Evolutionary conservation across 2,797 vertebrate species (phyloP), one percentile per base, ranked within the genome.

Genomic region (Sebastolobus alascanus): DNA sequence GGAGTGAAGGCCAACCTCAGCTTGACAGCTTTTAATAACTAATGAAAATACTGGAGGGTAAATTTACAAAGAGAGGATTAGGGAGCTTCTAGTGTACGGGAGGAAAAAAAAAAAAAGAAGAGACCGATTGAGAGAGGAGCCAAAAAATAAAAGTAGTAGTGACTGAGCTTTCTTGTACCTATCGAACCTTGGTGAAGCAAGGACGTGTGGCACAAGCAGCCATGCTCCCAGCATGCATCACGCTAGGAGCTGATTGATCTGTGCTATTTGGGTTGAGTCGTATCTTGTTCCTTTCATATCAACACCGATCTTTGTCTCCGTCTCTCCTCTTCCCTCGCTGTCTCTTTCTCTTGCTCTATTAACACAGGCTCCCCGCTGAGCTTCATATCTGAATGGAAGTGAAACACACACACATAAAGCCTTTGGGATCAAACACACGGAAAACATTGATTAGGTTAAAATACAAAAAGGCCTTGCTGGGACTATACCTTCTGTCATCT

Each of bases 1-100:
- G 87, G 92, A 95, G 91, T 89, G 89, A 94, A 89, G 87, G 88
- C 83, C 89, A 70, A 69, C 88, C 78, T 73, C n/a, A 14, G 60
- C 74, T 72, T 90, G 94, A 90, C 91, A 92, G 93, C 90, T 92
- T 93, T 94, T 94, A 94, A 94, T 95, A 92, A 93, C 90, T 90
- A 93, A 93, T 90, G 91, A 92, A 92, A 90, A 90, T 85, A 91
- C 88, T 72, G 83, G 56, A 89, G 86, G 89, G 85, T 80, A 56
- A 84, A 89, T 93, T 93, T 91, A 84, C 86, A 87, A 86, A 91
- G 84, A 91, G 83, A 90, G 83, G 90, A 91, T 94, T 89, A 91
- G 40, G 68, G 77, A 87, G 83, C 79, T 75, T 77, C 59, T 20
- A 27, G 56, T 72, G 63, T 63, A 60, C 5, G 3, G 13, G 33